Conservation (phyloP, 2,113 vertebrate species). For the Electrona antarctica region DNA sequence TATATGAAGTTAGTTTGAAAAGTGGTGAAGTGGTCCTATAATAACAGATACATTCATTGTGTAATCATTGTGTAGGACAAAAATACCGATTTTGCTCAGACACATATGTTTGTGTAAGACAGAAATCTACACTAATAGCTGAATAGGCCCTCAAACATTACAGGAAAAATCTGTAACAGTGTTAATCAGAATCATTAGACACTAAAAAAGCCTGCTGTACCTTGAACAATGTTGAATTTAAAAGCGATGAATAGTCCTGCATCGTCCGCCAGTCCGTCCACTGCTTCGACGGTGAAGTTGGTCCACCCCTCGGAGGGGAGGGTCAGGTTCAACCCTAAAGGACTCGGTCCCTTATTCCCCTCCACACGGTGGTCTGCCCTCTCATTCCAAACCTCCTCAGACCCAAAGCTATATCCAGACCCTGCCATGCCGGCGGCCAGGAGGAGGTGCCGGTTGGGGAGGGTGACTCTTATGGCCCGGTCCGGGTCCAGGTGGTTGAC, state of each 20-base stretch:
- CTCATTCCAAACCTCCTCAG: neutral
- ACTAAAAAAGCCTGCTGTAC: constrained; percentile 44
- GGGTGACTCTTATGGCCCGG: constrained; percentile 70
- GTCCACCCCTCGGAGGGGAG: constrained; percentile 54
- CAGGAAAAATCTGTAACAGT: no score
- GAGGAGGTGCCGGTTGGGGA: constrained; percentile 52
- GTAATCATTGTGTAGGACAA: no score
- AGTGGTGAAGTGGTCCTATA: no score
- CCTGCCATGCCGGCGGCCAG: neutral
- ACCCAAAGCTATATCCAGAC: neutral
- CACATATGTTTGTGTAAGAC: no score
- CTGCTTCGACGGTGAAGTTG: constrained; percentile 71
- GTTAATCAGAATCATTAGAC: no score
- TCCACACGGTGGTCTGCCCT: neutral
- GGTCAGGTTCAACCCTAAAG: constrained; percentile 13
- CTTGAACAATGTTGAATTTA: constrained; percentile 70
- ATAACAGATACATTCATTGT: no score
- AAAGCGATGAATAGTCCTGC: constrained; percentile 78
- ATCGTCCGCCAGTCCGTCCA: constrained; percentile 49
- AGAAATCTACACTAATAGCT: no score
- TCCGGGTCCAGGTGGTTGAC: constrained; percentile 69
- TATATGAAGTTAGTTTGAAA: no score
- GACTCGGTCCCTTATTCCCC: constrained; percentile 28
- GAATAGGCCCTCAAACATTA: no score
- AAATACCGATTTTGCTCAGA: no score